Percentiles rank a stretch among this genome's conserved stretches.
Conservation (phyloP, 2,888 invertebrate species). For the Mesorhabditis sp. region DNA sequence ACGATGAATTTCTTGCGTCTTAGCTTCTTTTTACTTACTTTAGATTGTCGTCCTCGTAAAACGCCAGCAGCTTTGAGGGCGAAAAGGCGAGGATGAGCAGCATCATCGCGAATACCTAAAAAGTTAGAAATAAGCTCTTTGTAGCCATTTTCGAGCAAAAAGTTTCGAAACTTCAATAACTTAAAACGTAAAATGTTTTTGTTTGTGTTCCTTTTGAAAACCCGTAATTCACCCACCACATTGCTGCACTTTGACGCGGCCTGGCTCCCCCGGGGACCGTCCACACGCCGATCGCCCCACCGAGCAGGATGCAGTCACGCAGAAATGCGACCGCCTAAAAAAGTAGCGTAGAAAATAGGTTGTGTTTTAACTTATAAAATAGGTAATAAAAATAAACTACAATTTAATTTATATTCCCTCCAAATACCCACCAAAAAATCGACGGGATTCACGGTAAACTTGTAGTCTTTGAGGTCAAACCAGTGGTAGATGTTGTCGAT, state of each 20-base stretch:
- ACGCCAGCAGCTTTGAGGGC: conserved; percentile 53
- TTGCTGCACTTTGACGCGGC: conserved; percentile 38
- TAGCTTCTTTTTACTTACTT: conserved; percentile 7
- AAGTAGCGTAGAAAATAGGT: neutral
- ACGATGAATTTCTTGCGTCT: neutral
- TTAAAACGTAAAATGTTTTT: neutral
- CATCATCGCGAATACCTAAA: conserved; percentile 44
- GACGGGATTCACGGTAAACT: conserved; percentile 50
- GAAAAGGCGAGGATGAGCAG: conserved; percentile 54
- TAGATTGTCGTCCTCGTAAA: conserved; percentile 49
- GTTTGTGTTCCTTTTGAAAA: neutral
- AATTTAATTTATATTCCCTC: neutral
- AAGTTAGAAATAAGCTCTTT: neutral
- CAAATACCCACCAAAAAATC: conserved; percentile 46
- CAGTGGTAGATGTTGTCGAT: conserved; percentile 51
- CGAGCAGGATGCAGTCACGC: conserved; percentile 47
- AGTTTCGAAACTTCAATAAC: conserved; percentile 18
- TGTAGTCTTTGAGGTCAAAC: conserved; percentile 52
- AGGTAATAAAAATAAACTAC: neutral
- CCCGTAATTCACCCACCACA: neutral
- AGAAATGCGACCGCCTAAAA: conserved; percentile 46
- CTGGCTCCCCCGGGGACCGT: conserved; percentile 45
- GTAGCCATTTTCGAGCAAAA: neutral
- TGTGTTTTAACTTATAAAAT: neutral
- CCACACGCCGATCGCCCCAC: conserved; percentile 54